These are phyloP conservation scores for Turritopsis rubra DNA, from an alignment of 30 jellyfish, hydroid and myxozoan species.

Conservation along the genomic window DNA sequence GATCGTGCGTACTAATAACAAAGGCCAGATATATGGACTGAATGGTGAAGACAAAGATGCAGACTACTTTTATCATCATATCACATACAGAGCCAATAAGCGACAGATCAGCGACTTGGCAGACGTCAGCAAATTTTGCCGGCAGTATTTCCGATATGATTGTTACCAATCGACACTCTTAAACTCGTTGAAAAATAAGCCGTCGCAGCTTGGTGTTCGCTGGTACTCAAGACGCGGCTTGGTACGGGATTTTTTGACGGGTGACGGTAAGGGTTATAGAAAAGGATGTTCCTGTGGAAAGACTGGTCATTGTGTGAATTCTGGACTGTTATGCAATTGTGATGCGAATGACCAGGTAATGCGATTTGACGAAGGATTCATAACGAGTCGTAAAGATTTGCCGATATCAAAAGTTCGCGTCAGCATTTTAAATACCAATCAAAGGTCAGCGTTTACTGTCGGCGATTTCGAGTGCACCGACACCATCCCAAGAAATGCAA, in stretches of 20 bases:
- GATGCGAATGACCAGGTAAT: slow-evolving; percentile 9
- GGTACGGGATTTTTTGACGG: slow-evolving; percentile 21
- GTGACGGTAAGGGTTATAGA: neutral
- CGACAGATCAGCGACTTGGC: slow-evolving; percentile 20
- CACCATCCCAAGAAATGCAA: neutral
- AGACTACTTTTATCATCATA: slow-evolving; percentile 22
- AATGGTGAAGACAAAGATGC: slow-evolving; percentile 15
- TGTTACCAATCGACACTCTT: slow-evolving; percentile 29
- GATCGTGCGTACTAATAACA: neutral
- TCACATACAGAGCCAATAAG: slow-evolving; percentile 26
- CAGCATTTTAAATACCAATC: slow-evolving; percentile 10
- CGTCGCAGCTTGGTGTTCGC: slow-evolving; percentile 26
- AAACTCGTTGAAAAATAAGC: slow-evolving; percentile 13
- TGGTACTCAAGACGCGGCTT: slow-evolving; percentile 31
- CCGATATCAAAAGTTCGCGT: slow-evolving; percentile 30
- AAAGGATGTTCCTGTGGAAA: slow-evolving; percentile 13
- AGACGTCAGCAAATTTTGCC: slow-evolving; percentile 13
- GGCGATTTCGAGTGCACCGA: slow-evolving; percentile 29
- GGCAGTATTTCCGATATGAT: slow-evolving; percentile 29
- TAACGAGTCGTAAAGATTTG: slow-evolving; percentile 14
- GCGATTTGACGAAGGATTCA: slow-evolving; percentile 30
- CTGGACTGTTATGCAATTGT: slow-evolving; percentile 16
- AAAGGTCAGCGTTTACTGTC: slow-evolving; percentile 19
- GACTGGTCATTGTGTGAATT: neutral
- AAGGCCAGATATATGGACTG: neutral